These are phyloP conservation scores for Myotis daubentonii DNA, from an alignment of 2,797 vertebrate genomes.

Conservation along the genomic window DNA sequence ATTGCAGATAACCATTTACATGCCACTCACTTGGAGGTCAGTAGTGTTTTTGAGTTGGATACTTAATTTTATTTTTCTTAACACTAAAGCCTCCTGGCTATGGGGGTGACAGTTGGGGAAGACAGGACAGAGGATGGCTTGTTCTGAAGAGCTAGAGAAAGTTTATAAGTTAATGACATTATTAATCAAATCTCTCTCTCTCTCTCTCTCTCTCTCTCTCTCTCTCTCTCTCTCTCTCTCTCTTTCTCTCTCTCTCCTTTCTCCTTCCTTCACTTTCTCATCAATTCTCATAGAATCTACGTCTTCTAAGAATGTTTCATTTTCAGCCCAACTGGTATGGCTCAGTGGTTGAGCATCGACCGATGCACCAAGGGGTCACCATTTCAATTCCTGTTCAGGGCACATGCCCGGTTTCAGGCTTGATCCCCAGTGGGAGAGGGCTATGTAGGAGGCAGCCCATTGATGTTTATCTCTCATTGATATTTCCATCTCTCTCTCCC, in stretches of 20 bases:
- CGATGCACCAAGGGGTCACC: too few relatives aligned
- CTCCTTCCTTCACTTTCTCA: neutral
- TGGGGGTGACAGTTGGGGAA: neutral
- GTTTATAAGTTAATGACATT: neutral
- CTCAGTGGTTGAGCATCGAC: too few relatives aligned
- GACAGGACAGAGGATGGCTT: neutral
- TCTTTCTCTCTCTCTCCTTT: neutral
- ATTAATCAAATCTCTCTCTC: neutral
- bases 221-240: neutral
- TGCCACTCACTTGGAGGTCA: neutral
- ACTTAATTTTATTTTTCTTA: conserved; percentile 32
- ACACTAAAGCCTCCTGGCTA: neutral
- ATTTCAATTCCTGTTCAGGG: too few relatives aligned
- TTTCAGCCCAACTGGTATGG: too few relatives aligned
- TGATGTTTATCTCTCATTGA: too few relatives aligned
- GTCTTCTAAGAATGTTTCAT: neutral
- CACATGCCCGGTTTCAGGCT: too few relatives aligned
- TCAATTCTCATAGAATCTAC: neutral
- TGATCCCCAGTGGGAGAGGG: too few relatives aligned
- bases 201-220: neutral
- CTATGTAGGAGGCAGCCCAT: too few relatives aligned
- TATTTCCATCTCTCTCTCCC: too few relatives aligned
- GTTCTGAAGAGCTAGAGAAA: neutral
- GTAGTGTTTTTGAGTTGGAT: conserved; percentile 8
- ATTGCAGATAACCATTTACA: neutral